Percentiles rank a stretch among this genome's conserved stretches.
Evolutionary conservation across 1,140 invertebrate species (phyloP).

Genomic region (Streblospio benedicti): DNA sequence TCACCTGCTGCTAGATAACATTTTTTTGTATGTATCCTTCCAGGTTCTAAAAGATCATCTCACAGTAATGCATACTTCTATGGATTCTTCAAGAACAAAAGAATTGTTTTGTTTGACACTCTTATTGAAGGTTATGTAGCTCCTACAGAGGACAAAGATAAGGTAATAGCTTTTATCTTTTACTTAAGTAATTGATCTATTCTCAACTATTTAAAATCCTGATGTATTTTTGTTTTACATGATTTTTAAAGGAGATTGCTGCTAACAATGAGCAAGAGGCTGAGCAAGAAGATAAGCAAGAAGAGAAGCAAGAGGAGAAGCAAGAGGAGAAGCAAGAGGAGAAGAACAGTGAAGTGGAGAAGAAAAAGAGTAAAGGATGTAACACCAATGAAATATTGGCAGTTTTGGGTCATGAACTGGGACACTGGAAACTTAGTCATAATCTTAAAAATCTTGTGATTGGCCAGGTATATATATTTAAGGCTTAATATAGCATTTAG

Average conservation of each 20-base stretch:
- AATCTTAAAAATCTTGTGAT: constrained; percentile 78
- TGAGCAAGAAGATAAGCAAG: neutral
- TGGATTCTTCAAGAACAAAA: constrained; percentile 92
- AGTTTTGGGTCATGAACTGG: constrained; percentile 90
- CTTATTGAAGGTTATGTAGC: constrained; percentile 67
- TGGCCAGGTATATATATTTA: constrained; percentile 72
- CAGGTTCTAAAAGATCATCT: constrained; percentile 82
- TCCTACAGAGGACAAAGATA: constrained; percentile 27
- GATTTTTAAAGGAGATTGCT: no score
- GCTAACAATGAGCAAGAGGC: no score
- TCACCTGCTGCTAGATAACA: no score
- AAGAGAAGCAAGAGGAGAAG: constrained; percentile 15
- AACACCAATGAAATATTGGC: constrained; percentile 88
- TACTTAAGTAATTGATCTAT: no score
- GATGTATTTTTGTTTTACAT: no score
- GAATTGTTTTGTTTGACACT: constrained; percentile 98
- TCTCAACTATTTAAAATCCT: no score
- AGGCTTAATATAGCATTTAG: no score
- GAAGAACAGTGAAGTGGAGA: no score
- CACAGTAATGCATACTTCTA: constrained; percentile 99
- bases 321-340: constrained; percentile 13
- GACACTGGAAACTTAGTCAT: constrained; percentile 94
- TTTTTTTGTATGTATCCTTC: constrained; percentile 21
- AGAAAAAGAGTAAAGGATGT: constrained; percentile 47
- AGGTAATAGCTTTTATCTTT: no score